A percentile compares a stretch with the other conserved stretches of the same genome.
Evolutionary conservation across 2,113 vertebrate species (phyloP).

Genomic region (Percina caprodes): DNA sequence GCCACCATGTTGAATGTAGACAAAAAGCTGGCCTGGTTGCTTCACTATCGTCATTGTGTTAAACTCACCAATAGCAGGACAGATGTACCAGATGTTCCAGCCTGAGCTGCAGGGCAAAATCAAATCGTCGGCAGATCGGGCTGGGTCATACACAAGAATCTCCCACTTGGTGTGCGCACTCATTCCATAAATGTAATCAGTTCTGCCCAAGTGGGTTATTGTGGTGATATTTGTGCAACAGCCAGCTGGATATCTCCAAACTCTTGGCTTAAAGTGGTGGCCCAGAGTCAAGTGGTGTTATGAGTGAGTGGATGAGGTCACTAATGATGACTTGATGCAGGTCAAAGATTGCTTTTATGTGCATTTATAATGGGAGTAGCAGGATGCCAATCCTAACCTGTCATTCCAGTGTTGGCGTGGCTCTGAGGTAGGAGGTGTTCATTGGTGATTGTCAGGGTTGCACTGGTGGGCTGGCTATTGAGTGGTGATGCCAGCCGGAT

Average conservation of each 20-base stretch:
- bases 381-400: constrained; percentile 64
- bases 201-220: constrained; percentile 3
- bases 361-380: background rate
- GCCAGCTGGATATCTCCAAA: background rate
- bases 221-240: background rate
- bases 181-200: constrained; percentile 7
- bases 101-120: too few species aligned
- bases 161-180: background rate
- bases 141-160: background rate
- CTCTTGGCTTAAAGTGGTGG: background rate
- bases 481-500: constrained; percentile 85
- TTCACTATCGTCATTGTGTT: too few species aligned
- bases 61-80: too few species aligned
- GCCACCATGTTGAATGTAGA: too few species aligned
- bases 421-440: constrained; percentile 90
- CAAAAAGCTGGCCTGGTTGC: too few species aligned
- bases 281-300: constrained; percentile 15
- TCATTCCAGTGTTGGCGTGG: constrained; percentile 73
- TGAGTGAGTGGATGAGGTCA: background rate
- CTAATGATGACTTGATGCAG: background rate
- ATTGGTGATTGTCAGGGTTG: constrained; percentile 87
- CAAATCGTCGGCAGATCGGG: too few species aligned
- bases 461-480: constrained; percentile 76
- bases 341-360: background rate
- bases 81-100: too few species aligned